Evolutionary conservation across 2,888 invertebrate species (phyloP).

Genomic region (Tanytarsus gracilentus): DNA sequence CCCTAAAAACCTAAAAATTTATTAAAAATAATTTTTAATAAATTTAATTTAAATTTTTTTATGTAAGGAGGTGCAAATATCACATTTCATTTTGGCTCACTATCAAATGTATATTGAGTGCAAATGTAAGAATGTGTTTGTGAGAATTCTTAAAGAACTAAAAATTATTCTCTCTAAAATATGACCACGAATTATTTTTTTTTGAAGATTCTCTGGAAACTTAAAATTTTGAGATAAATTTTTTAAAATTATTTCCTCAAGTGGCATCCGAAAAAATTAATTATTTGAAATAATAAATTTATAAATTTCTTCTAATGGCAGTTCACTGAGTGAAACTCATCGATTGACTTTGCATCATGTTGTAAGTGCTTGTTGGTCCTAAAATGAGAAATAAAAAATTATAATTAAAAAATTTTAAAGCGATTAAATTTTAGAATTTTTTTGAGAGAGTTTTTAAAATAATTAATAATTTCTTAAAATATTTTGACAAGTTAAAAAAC

Average conservation of each 20-base stretch:
- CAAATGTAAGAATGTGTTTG: neutral
- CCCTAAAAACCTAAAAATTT: no score
- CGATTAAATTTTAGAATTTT: neutral
- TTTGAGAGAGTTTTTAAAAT: neutral
- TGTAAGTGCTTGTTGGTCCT: conserved; percentile 19
- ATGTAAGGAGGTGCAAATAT: conserved; percentile 4
- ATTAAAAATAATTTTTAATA: no score
- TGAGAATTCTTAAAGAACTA: neutral
- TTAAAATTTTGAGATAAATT: neutral
- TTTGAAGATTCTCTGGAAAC: neutral
- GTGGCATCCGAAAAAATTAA: neutral
- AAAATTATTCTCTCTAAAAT: neutral
- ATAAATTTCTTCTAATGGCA: neutral
- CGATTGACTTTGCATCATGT: conserved; percentile 23
- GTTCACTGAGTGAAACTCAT: conserved; percentile 21
- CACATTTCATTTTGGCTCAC: conserved; percentile 26
- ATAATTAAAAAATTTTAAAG: neutral
- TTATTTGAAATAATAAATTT: no score
- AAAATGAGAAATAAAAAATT: neutral
- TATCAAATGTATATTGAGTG: neutral
- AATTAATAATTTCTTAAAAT: no score
- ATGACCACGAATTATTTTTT: neutral
- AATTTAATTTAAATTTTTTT: no score
- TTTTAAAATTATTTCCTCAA: neutral
- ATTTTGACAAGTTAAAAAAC: no score